Conservation (phyloP, 2,113 vertebrate species). For the Acrocephalus kingi region DNA sequence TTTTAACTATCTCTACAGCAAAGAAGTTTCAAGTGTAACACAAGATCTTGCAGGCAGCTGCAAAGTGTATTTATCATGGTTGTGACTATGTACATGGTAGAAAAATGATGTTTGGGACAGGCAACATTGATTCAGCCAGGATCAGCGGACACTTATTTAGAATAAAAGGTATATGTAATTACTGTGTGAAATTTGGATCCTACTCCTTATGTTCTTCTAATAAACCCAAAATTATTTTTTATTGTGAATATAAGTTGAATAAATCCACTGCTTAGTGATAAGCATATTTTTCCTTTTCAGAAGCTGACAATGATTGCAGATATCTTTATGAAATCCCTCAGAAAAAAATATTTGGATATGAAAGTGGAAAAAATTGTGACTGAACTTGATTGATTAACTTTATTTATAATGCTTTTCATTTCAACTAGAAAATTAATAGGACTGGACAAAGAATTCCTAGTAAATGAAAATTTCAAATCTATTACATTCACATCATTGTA, state of each 20-base stretch:
- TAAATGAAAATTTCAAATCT: neutral
- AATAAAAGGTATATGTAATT: neutral
- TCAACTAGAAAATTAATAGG: neutral
- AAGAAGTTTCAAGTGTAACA: neutral
- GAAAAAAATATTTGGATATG: neutral
- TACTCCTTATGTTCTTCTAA: neutral
- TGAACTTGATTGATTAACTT: neutral
- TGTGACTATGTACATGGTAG: accelerated
- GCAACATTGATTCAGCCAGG: neutral
- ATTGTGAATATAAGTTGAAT: neutral
- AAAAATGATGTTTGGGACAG: neutral
- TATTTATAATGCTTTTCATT: neutral
- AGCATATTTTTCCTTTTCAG: neutral
- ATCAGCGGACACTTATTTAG: neutral
- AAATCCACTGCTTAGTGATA: neutral
- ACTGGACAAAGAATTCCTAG: neutral
- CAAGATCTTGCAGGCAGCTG: neutral
- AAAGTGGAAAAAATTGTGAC: neutral
- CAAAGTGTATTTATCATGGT: neutral
- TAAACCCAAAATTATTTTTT: neutral
- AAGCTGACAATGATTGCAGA: neutral
- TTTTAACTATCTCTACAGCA: neutral
- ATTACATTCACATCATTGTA: accelerated
- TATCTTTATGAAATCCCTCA: neutral
- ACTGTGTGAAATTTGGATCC: neutral